Conservation (phyloP, 1,140 invertebrate species). For the Phymorhynchus buccinoides region DNA sequence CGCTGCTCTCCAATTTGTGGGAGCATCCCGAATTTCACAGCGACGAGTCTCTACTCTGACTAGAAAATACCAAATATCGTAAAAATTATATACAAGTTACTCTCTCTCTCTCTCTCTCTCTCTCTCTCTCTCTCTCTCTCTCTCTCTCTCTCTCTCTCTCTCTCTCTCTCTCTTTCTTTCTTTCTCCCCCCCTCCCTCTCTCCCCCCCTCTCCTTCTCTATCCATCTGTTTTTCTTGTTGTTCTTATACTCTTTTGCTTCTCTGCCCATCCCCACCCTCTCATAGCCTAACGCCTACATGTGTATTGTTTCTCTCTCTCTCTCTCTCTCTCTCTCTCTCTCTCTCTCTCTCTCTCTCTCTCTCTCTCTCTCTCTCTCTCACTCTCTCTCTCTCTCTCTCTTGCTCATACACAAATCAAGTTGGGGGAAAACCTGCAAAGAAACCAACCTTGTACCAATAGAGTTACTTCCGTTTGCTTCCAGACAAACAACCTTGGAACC, state of each 20-base stretch:
- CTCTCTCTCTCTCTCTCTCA: background rate
- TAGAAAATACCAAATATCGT: no score
- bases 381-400: no score
- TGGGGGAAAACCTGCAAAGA: no score
- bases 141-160: background rate
- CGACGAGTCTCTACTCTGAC: no score
- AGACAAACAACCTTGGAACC: background rate
- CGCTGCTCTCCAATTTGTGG: no score
- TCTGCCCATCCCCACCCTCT: no score
- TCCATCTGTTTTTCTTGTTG: background rate
- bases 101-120: constrained; percentile 1
- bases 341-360: background rate
- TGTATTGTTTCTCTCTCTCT: background rate
- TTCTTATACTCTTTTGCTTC: background rate
- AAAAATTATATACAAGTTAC: no score
- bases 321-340: background rate
- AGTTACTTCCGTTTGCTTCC: background rate
- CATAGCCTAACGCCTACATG: no score
- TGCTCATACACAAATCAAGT: background rate
- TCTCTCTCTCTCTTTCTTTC: background rate
- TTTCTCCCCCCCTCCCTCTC: background rate
- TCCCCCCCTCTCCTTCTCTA: background rate
- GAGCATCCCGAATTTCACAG: no score
- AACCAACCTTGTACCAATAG: no score
- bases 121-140: background rate